phyloP scores from a whole-genome alignment of 2,797 vertebrate species.

The Pangasius djambal region DNA sequence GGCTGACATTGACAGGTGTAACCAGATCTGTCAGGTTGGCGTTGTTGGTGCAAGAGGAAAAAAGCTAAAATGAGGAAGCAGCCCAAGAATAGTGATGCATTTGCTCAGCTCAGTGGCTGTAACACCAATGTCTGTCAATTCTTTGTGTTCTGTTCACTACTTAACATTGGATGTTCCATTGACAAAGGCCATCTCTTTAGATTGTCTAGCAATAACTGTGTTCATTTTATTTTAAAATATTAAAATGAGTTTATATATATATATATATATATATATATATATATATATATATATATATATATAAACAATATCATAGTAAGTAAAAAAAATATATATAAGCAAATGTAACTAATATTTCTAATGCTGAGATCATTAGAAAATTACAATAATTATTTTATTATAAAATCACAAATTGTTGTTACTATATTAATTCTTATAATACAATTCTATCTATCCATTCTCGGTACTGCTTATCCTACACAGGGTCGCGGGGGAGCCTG shows the following conservation, averaged over 20 bases:
- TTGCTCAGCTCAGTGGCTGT: background rate
- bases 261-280: too few species aligned
- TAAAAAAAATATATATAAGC: background rate
- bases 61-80: background rate
- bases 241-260: background rate
- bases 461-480: too few species aligned
- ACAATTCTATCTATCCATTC: too few species aligned
- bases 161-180: background rate
- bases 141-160: background rate
- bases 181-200: background rate
- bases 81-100: background rate
- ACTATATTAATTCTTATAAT: too few species aligned
- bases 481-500: too few species aligned
- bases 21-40: slow-evolving; percentile 17
- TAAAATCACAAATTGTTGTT: background rate
- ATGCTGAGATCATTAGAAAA: background rate
- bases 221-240: background rate
- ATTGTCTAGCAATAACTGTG: background rate
- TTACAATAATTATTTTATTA: background rate
- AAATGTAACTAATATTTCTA: background rate
- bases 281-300: too few species aligned
- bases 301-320: too few species aligned
- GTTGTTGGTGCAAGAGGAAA: background rate
- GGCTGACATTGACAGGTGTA: slow-evolving; percentile 26
- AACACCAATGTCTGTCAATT: background rate